Conservation (phyloP, 1,140 invertebrate genomes). For the Planococcus citri region DNA sequence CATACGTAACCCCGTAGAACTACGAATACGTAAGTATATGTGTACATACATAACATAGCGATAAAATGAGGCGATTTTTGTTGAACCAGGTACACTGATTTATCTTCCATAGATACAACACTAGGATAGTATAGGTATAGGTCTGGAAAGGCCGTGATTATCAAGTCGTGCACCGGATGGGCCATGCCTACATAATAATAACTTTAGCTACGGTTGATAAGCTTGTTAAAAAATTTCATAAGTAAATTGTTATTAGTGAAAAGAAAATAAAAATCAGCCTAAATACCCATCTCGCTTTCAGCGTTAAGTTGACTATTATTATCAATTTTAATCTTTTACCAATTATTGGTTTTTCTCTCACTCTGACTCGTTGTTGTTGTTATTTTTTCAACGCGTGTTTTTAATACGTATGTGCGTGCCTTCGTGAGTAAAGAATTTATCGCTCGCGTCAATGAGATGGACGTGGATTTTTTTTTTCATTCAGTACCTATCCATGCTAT, state of each 20-base stretch:
- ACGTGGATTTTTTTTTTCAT: not conserved
- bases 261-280: slow-evolving; percentile 13
- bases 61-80: too few relatives aligned
- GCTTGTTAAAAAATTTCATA: slow-evolving; percentile 20
- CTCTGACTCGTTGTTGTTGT: not conserved
- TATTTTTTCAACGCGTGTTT: too few relatives aligned
- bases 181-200: slow-evolving; percentile 20
- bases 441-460: not conserved
- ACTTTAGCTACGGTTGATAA: slow-evolving; percentile 16
- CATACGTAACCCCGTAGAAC: too few relatives aligned
- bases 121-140: not conserved
- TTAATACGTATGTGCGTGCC: too few relatives aligned
- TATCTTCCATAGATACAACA: not conserved
- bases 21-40: too few relatives aligned
- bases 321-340: slow-evolving; percentile 20
- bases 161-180: slow-evolving; percentile 17
- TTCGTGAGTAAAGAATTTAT: not conserved
- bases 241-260: slow-evolving; percentile 20
- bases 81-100: not conserved
- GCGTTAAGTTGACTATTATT: slow-evolving; percentile 9
- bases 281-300: slow-evolving; percentile 8
- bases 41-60: too few relatives aligned
- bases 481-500: not conserved
- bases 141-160: slow-evolving; percentile 4
- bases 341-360: slow-evolving; percentile 11